phyloP scores from a whole-genome alignment of 2,113 vertebrate genomes.

The Burhinus bistriatus region DNA sequence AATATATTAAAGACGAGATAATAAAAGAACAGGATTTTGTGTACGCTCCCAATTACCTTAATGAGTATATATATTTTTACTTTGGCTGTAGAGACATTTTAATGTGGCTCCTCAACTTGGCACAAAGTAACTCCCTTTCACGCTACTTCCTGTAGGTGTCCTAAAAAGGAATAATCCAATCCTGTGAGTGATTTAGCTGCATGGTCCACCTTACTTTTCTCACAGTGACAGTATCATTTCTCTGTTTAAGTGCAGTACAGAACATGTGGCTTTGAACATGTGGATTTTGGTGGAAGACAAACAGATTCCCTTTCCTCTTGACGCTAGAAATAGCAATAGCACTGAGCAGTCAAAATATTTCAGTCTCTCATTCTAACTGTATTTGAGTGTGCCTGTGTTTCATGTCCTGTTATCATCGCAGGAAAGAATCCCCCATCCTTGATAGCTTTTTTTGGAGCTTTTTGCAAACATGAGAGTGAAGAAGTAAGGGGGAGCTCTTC shows the following conservation, averaged over 20 bases:
- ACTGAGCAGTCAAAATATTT: neutral
- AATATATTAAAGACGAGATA: slow-evolving; percentile 4
- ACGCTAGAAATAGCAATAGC: neutral
- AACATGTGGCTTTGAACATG: neutral
- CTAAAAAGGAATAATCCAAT: neutral
- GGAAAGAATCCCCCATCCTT: neutral
- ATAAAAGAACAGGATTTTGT: slow-evolving; percentile 21
- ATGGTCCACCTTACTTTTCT: neutral
- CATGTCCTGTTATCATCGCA: neutral
- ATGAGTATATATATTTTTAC: slow-evolving; percentile 22
- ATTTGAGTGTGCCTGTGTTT: neutral
- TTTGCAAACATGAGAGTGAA: slow-evolving; percentile 54
- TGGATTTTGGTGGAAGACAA: neutral
- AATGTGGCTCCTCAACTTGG: neutral
- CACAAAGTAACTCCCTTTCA: neutral
- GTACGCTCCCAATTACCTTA: neutral
- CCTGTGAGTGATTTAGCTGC: neutral
- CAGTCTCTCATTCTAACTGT: neutral
- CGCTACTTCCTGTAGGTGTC: neutral
- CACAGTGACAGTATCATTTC: neutral
- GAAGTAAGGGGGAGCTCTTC: slow-evolving; percentile 84
- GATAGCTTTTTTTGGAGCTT: slow-evolving; percentile 35
- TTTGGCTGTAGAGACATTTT: neutral
- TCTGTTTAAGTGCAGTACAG: neutral
- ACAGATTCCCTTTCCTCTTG: neutral